Evolutionary conservation across 2,888 invertebrate genomes (phyloP), one percentile per base, ranked within the genome.

Genomic region (Ectropis crepuscularia): DNA sequence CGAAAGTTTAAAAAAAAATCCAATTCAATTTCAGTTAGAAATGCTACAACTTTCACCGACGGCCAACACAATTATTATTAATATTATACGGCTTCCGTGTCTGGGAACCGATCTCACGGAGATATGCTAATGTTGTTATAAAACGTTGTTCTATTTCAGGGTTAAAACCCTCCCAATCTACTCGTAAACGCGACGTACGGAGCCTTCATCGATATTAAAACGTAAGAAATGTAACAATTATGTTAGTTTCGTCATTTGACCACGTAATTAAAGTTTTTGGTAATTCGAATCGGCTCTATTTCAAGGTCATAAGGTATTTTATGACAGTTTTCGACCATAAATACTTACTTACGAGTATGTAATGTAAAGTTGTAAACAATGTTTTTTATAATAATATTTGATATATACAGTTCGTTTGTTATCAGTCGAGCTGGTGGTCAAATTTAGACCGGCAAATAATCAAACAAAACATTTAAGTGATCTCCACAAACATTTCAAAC

Each of bases 71-170:
- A 37, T 45, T 42, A 59, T 46, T 46, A 42, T 42, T 57, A 59
- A 41, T 59, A 6, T 51, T 45, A 10, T 6, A 39, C 36, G 5
- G 45, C 39, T 59, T 59, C 59, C 59, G 59, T 46, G 51, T 46
- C 12, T 37, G 39, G 51, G 50, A 16, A 39, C 51, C 46, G 51
- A 59, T 59, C 43, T 36, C 10, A 45, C 50, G 28, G 11, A 45
- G 59, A 59, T 59, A 59, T 59, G 59, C 51, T 28, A 59, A 59
- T 59, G 48, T 45, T 41, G 59, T 38, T 46, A 51, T 59, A 51
- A 59, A 51, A 39, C 38, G 48, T 48, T 16, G n/a, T 7, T 38
- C 42, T 48, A 43, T 60, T 61, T 43, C 45, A 16, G 47, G 57
- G 57, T 42, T 57, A 37, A 6, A 53, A 9, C 16, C 6, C 11